Percentiles rank a stretch among this genome's conserved stretches.
phyloP scores from a whole-genome alignment of 2,888 invertebrate species.

The Julus scandinavius region DNA sequence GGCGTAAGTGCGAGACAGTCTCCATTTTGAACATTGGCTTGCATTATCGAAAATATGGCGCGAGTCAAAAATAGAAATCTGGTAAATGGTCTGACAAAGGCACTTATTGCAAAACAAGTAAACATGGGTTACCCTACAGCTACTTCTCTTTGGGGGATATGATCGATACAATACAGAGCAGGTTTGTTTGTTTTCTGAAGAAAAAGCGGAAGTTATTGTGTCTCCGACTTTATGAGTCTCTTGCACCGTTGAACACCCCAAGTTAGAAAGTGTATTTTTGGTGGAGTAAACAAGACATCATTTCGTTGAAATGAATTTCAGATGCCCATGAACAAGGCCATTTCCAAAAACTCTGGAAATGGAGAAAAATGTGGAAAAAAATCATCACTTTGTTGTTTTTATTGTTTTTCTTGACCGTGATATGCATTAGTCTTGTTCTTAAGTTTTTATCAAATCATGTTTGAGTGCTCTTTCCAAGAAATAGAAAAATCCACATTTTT shows the following conservation, averaged over 20 bases:
- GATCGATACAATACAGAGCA: not conserved
- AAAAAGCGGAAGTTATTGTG: constrained; percentile 20
- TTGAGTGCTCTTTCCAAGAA: no score
- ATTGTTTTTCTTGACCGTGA: no score
- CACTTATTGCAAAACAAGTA: not conserved
- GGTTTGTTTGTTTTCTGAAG: not conserved
- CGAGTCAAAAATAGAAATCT: not conserved
- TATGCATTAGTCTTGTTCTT: no score
- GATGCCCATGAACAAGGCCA: not conserved
- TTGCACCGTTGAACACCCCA: not conserved
- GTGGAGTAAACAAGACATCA: not conserved
- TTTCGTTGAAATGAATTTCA: not conserved
- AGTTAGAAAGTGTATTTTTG: not conserved
- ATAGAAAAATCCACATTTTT: no score
- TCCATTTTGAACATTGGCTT: not conserved
- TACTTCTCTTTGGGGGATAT: not conserved
- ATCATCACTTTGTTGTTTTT: no score
- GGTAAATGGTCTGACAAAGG: not conserved
- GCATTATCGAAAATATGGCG: not conserved
- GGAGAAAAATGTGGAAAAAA: not conserved
- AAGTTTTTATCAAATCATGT: no score
- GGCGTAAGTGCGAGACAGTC: not conserved
- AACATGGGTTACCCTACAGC: not conserved
- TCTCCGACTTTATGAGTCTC: constrained; percentile 20
- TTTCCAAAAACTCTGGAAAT: not conserved